Percentiles rank a stretch among this genome's conserved stretches.
These are phyloP conservation scores for Karalla daura DNA, from an alignment of 2,797 vertebrate species.

Conservation along the genomic window DNA sequence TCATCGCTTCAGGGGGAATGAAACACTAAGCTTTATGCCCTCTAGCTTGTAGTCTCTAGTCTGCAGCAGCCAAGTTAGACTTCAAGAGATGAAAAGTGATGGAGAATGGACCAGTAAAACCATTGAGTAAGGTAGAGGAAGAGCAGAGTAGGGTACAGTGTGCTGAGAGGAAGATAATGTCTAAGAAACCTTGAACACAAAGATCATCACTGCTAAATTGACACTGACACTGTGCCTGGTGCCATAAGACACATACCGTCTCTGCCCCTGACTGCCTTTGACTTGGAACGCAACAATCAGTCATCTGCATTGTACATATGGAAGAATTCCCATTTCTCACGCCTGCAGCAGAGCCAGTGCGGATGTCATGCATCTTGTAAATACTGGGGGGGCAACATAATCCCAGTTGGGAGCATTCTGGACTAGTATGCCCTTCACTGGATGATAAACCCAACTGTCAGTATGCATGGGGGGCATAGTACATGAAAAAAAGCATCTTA, in stretches of 20 bases:
- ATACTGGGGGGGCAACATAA: not conserved
- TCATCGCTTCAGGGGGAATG: not conserved
- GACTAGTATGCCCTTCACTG: not conserved
- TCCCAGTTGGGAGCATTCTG: not conserved
- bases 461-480: not conserved
- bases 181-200: not conserved
- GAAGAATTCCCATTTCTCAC: not conserved
- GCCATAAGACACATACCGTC: not conserved
- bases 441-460: not conserved
- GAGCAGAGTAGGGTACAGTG: no score
- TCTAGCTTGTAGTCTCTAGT: not conserved
- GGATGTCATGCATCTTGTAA: not conserved
- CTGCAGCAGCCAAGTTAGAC: not conserved
- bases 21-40: not conserved
- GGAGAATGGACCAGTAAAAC: not conserved
- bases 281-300: not conserved
- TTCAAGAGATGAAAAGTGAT: conserved; percentile 2
- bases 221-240: not conserved
- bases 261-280: not conserved
- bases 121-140: no score
- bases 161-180: no score
- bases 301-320: conserved; percentile 1
- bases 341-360: conserved; percentile 1
- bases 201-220: not conserved
- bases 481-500: not conserved